These are phyloP conservation scores for Miichthys miiuy DNA, from an alignment of 2,797 vertebrate species.

Conservation along the genomic window DNA sequence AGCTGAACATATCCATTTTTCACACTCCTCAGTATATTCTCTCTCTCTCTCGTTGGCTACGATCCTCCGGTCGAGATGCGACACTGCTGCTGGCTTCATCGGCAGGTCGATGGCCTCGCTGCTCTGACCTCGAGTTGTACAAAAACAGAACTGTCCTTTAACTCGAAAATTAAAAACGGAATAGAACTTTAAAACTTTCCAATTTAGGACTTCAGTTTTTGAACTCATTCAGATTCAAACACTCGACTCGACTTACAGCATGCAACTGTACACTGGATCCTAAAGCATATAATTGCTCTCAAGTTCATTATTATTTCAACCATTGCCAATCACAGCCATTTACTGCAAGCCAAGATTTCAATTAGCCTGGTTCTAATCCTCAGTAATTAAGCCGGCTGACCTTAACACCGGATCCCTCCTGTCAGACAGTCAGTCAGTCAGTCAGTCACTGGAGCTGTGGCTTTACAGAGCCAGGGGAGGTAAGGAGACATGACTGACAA, in stretches of 20 bases:
- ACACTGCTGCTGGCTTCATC: no score
- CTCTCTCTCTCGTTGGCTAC: no score
- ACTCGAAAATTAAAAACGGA: neutral
- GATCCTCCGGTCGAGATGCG: no score
- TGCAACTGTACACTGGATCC: slow-evolving; percentile 47
- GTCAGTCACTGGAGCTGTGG: slow-evolving; percentile 65
- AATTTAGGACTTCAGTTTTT: slow-evolving; percentile 2
- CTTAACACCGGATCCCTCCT: slow-evolving; percentile 79
- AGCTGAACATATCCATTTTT: no score
- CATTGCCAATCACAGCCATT: slow-evolving; percentile 74
- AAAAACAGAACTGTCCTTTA: neutral
- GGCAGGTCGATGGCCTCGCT: neutral
- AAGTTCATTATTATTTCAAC: slow-evolving; percentile 78
- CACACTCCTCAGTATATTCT: no score
- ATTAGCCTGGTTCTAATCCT: slow-evolving; percentile 75
- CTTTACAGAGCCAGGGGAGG: slow-evolving; percentile 60
- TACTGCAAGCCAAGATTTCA: slow-evolving; percentile 79
- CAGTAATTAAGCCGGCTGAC: slow-evolving; percentile 81
- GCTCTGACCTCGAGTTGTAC: neutral
- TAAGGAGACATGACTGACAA: slow-evolving; percentile 72
- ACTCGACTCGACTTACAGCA: slow-evolving; percentile 54
- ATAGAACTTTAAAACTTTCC: neutral
- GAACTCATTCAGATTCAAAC: slow-evolving; percentile 12
- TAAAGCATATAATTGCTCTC: slow-evolving; percentile 59
- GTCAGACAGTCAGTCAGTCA: slow-evolving; percentile 65